Evolutionary conservation across 64 coral and sea anemone genomes (phyloP), one percentile per base, ranked within the genome.

Genomic region (Stylophora pistillata): DNA sequence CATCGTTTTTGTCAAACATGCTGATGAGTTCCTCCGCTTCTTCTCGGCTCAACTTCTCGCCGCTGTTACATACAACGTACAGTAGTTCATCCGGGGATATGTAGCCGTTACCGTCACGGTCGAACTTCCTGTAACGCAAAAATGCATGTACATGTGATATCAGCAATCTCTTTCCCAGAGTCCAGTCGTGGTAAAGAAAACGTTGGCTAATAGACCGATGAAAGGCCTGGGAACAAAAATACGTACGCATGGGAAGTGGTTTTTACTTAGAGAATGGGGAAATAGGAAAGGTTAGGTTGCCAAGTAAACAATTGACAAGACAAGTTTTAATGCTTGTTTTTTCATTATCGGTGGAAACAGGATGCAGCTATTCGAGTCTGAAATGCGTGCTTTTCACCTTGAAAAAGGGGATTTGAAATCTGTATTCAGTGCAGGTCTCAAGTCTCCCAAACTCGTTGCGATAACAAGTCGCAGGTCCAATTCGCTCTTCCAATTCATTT

Each of bases 31-130:
- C 96, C 26, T 92, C 89, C 15, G 92, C 92, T 17, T 98, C 96
- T 10, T 81, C 92, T 53, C 85, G 74, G 6, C 89, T 89, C 4
- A 98, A 53, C 31, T 89, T 94, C 47, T 98, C 92, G 5, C 92
- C 96, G 61, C 92, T 94, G 73, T 94, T 94, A 78, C 96, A 98
- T 47, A 98, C 92, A 18, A 98, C 96, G 76, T 94, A 92, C 23
- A 90, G 73, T 41, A 98, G 34, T 81, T 98, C 96, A 58, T 94
- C 92, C 2, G 89, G 93, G 27, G 92, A 94, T 54, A 98, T 91
- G 89, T 90, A 98, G 1, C 93, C 92, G 66, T 90, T 94, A 71
- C 90, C 90, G 72, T 98, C 92, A 85, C 89, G 82, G 79, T 98
- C 96, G 34, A 98, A 89, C 25, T 94, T 79, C 71, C 96, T 98